Evolutionary conservation across 2,797 vertebrate genomes (phyloP).

Genomic region (Rhinophrynus dorsalis): DNA sequence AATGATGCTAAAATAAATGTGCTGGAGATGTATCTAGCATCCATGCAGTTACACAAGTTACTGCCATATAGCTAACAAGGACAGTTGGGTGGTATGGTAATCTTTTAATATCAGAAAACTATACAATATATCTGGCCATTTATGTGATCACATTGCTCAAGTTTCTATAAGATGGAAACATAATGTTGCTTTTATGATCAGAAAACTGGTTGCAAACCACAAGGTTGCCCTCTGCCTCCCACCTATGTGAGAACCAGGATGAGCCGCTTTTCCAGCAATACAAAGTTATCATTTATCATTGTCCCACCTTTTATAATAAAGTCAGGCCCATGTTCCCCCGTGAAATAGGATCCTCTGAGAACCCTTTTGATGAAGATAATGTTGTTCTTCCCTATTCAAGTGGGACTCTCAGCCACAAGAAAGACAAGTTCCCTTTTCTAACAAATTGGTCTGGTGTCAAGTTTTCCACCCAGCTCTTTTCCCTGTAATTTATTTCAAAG

Average conservation of each 20-base stretch:
- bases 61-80: too few species aligned
- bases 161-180: not conserved
- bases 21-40: too few species aligned
- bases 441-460: constrained; percentile 30
- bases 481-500: not conserved
- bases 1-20: too few species aligned
- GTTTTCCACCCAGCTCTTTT: constrained; percentile 10
- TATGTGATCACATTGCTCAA: constrained; percentile 10
- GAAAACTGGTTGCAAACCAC: constrained; percentile 12
- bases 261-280: not conserved
- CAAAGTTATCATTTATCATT: constrained; percentile 39
- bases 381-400: constrained; percentile 33
- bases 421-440: constrained; percentile 7
- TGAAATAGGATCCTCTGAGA: constrained; percentile 46
- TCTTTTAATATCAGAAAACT: too few species aligned
- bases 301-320: constrained; percentile 23
- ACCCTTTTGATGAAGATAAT: constrained; percentile 45
- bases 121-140: too few species aligned
- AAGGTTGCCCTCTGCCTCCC: constrained; percentile 26
- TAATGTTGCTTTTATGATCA: constrained; percentile 2
- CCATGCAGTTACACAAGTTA: too few species aligned
- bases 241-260: constrained; percentile 38
- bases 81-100: too few species aligned
- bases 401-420: constrained; percentile 37
- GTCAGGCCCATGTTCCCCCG: constrained; percentile 13